These are phyloP conservation scores for Ctenomys sociabilis DNA, from an alignment of 2,113 vertebrate genomes.

Conservation along the genomic window DNA sequence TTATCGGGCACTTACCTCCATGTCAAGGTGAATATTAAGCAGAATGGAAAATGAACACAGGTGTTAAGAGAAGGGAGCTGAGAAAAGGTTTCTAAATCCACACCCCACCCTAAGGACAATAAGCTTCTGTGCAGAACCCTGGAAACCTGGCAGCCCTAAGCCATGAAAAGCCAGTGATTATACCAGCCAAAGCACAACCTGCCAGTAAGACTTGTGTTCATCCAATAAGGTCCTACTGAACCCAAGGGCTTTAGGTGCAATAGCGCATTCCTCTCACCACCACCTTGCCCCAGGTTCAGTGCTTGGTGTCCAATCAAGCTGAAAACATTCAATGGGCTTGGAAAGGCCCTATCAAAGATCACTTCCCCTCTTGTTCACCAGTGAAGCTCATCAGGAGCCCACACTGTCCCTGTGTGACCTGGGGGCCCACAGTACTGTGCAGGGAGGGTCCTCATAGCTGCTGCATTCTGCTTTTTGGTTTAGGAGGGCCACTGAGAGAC, in stretches of 20 bases:
- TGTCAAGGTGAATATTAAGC: constrained; percentile 54
- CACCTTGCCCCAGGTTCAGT: not conserved
- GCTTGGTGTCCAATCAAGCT: constrained; percentile 37
- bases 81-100: constrained; percentile 13
- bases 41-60: constrained; percentile 39
- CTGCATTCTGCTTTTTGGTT: not conserved
- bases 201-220: not conserved
- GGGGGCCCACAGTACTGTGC: not conserved
- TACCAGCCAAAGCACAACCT: constrained; percentile 33
- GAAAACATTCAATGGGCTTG: not conserved
- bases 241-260: not conserved
- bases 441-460: not conserved
- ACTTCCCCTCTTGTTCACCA: not conserved
- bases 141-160: not conserved
- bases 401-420: not conserved
- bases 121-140: constrained; percentile 46
- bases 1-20: constrained; percentile 35
- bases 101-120: not conserved
- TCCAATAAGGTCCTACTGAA: constrained; percentile 35
- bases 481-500: not conserved
- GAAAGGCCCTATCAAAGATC: constrained; percentile 55
- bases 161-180: constrained; percentile 34
- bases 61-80: constrained; percentile 49
- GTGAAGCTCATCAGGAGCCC: not conserved
- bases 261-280: not conserved